phyloP scores from a whole-genome alignment of 1,140 invertebrate genomes.

The Sinella curviseta region DNA sequence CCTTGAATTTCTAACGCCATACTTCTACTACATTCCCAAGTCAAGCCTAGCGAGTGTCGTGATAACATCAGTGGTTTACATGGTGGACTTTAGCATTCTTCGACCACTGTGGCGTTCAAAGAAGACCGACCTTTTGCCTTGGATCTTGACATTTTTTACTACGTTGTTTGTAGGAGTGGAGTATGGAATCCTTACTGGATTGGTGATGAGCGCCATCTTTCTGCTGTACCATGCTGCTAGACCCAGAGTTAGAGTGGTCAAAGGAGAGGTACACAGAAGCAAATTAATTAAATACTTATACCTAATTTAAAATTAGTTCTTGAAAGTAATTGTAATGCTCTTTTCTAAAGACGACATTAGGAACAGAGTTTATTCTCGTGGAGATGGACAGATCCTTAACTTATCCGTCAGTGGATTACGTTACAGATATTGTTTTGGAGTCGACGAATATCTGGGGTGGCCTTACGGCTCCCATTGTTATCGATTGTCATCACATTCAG shows the following conservation, averaged over 20 bases:
- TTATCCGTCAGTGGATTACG: conserved; percentile 84
- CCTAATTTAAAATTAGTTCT: too few species aligned
- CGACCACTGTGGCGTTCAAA: conserved; percentile 71
- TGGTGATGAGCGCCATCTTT: conserved; percentile 80
- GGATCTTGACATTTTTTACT: conserved; percentile 75
- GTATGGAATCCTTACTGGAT: conserved; percentile 83
- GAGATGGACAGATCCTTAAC: conserved; percentile 81
- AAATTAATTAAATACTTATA: background rate
- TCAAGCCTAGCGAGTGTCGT: conserved; percentile 77
- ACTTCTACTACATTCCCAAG: conserved; percentile 80
- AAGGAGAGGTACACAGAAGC: conserved; percentile 55
- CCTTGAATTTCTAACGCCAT: conserved; percentile 76
- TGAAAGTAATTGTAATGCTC: background rate
- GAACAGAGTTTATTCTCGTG: conserved; percentile 73
- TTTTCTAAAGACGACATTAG: conserved; percentile 63
- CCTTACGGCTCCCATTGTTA: conserved; percentile 68
- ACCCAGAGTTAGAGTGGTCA: conserved; percentile 76
- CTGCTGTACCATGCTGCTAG: conserved; percentile 85
- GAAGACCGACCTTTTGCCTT: conserved; percentile 83
- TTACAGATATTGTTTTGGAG: conserved; percentile 77
- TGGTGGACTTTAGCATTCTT: conserved; percentile 76
- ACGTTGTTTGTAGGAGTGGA: conserved; percentile 80
- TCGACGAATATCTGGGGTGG: conserved; percentile 63
- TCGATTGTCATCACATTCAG: conserved; percentile 65
- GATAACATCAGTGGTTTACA: conserved; percentile 76